Base-by-base conservation (phyloP, 2,113 vertebrate genomes). In the Genyomyrus donnyi region DNA sequence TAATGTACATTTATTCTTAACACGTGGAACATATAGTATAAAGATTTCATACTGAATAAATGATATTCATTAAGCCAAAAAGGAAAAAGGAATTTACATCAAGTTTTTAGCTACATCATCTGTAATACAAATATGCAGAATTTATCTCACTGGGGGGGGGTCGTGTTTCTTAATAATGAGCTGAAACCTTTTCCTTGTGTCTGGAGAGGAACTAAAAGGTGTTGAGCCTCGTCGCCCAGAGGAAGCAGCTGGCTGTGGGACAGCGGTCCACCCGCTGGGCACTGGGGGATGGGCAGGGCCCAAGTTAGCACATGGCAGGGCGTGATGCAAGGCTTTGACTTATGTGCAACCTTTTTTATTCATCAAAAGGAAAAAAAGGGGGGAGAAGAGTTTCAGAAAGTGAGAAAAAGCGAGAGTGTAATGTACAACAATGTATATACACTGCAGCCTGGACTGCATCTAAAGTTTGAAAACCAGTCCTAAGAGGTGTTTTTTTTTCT, bases 1-100 rank as follows among this genome's bases (percentile, higher is more conserved):
- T 99, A 98, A 99, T 99, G 98, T 99, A 98, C 98, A 99, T 99
- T 99, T 99, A 99, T 99, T 99, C 97, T 99, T 99, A 99, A 98
- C 98, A 99, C 97, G 97, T 98, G 98, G 98, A 99, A 98, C 98
- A 99, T 99, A 99, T 97, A 99, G 98, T 99, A 99, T 99, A 99
- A 99, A 99, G 98, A 99, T 99, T 98, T 99, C 97, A 99, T 99
- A 99, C 97, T 98, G 98, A 99, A 99, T 99, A 99, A 99, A 99
- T 99, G 98, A 99, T 99, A 99, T 98, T 99, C 97, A 98, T 99
- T 99, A 98, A 99, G 98, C 97, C 97, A 98, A 98, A 98, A 96
- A 98, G 98, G 96, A 96, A 96, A 95, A 97, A 96, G 97, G 97
- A 98, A 98, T 99, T 99, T 99, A 99, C 98, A 99, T 98, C 98